Evolutionary conservation across 1,140 invertebrate genomes (phyloP).

Genomic region (Ephestia elutella): DNA sequence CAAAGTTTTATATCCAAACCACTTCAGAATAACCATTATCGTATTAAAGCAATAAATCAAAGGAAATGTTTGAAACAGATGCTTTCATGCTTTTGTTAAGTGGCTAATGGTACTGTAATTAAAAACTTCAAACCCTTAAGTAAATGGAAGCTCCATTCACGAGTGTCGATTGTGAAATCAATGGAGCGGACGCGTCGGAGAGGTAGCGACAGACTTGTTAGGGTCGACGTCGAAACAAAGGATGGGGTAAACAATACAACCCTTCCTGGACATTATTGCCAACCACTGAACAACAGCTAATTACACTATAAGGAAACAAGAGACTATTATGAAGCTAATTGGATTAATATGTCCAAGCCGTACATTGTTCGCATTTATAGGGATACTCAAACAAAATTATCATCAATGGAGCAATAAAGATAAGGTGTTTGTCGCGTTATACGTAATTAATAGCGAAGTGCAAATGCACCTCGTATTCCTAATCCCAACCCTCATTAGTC

Average conservation of each 20-base stretch:
- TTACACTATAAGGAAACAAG: conserved; percentile 28
- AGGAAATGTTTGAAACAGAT: background rate
- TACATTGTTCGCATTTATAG: background rate
- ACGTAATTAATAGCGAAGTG: background rate
- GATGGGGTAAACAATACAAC: conserved; percentile 39
- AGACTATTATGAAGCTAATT: conserved; percentile 10
- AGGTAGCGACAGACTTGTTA: conserved; percentile 31
- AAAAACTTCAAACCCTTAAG: conserved; percentile 15
- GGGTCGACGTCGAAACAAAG: conserved; percentile 24
- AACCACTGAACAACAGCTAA: conserved; percentile 33
- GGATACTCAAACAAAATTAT: no score
- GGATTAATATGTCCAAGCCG: background rate
- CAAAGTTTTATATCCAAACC: background rate
- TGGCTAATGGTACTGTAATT: conserved; percentile 7
- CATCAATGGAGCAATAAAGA: conserved; percentile 2
- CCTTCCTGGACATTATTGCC: conserved; percentile 40
- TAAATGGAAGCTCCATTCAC: conserved; percentile 17
- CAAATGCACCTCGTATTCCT: background rate
- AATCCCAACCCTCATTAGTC: background rate
- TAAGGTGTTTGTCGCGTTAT: background rate
- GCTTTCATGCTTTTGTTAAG: background rate
- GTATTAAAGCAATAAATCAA: background rate
- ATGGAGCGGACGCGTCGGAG: conserved; percentile 38
- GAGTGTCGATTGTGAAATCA: conserved; percentile 35
- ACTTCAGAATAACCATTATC: background rate